Conservation (phyloP, 2,888 invertebrate species). For the Aleiodes alternator region DNA sequence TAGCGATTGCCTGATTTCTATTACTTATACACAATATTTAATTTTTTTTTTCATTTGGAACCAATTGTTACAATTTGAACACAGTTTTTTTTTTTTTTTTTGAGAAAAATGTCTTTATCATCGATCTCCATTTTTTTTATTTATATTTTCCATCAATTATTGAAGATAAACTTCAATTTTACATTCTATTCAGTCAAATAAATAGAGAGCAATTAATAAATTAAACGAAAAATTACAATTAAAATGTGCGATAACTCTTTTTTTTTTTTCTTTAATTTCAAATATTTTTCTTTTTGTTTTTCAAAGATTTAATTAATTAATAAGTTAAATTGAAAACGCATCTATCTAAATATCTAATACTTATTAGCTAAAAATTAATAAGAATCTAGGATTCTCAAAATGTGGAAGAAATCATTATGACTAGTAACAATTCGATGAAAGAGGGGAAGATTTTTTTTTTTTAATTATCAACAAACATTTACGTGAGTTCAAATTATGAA, state of each 20-base stretch:
- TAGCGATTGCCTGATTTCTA: too few species aligned
- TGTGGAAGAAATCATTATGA: background rate
- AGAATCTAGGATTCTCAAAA: slow-evolving; percentile 22
- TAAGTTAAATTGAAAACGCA: slow-evolving; percentile 10
- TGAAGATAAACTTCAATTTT: background rate
- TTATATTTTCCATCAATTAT: background rate
- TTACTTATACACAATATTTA: slow-evolving; percentile 7
- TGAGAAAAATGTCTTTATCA: slow-evolving; percentile 21
- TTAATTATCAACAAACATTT: slow-evolving; percentile 19
- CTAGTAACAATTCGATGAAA: slow-evolving; percentile 26
- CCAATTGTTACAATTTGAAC: slow-evolving; percentile 13
- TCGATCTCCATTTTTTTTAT: slow-evolving; percentile 1
- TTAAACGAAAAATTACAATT: too few species aligned
- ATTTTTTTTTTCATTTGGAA: slow-evolving; percentile 27
- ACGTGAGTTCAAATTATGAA: slow-evolving; percentile 46
- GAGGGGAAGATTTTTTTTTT: background rate
- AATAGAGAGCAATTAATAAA: background rate
- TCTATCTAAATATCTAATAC: background rate
- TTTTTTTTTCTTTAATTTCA: background rate
- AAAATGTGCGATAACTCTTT: background rate
- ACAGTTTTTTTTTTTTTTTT: too few species aligned
- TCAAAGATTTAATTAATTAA: background rate
- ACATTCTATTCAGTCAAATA: slow-evolving; percentile 29
- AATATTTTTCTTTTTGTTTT: background rate
- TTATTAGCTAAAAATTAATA: background rate